A percentile compares a stretch with the other conserved stretches of the same genome.
Conservation (phyloP, 2,797 vertebrate species). For the Phrynocephalus vlangalii region DNA sequence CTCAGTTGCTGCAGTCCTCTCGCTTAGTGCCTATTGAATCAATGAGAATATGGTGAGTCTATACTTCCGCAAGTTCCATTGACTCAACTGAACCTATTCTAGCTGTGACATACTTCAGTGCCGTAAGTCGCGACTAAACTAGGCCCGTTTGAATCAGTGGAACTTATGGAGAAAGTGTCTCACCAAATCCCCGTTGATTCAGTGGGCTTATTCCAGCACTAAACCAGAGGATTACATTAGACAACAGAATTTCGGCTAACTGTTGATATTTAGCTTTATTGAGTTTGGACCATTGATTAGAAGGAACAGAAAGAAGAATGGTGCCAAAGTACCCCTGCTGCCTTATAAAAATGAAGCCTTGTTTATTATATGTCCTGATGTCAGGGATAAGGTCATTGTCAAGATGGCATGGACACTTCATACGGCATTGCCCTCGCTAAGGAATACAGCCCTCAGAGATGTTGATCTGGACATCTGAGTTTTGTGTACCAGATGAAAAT, state of each 20-base stretch:
- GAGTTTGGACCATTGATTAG: background rate
- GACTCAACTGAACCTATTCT: no score
- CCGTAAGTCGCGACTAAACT: no score
- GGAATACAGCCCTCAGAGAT: background rate
- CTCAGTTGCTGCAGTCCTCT: background rate
- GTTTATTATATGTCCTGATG: background rate
- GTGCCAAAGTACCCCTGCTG: background rate
- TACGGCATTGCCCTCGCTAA: background rate
- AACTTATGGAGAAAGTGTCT: no score
- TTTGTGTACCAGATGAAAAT: background rate
- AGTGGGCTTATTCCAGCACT: no score
- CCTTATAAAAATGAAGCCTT: background rate
- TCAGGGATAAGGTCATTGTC: background rate
- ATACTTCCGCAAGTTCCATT: no score
- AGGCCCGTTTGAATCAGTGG: no score
- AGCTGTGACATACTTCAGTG: no score
- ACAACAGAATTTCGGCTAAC: no score
- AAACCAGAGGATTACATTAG: no score
- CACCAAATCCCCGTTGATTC: no score
- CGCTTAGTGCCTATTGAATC: no score
- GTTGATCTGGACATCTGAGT: background rate
- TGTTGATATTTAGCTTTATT: slow-evolving; percentile 21
- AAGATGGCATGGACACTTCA: background rate
- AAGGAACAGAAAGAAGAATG: background rate
- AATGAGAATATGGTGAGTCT: no score